phyloP scores from a whole-genome alignment of 2,888 invertebrate genomes.

The Eristalis tenax region DNA sequence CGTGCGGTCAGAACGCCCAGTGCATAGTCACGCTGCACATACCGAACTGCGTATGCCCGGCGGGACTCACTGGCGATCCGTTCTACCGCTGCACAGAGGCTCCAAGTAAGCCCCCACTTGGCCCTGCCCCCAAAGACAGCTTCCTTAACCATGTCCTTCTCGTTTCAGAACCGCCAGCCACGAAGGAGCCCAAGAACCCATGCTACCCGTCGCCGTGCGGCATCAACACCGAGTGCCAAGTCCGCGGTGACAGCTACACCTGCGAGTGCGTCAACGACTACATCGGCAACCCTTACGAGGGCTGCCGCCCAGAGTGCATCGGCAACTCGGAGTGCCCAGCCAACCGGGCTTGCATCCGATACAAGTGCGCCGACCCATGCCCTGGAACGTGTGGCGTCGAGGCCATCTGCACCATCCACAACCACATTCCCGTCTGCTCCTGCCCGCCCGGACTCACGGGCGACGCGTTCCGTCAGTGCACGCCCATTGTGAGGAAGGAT shows the following conservation, averaged over 20 bases:
- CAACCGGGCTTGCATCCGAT: slow-evolving; percentile 90
- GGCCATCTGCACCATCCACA: slow-evolving; percentile 88
- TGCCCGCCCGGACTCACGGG: slow-evolving; percentile 86
- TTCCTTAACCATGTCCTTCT: slow-evolving; percentile 3
- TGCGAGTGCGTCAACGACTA: slow-evolving; percentile 85
- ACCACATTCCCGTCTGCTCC: slow-evolving; percentile 86
- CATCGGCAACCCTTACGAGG: slow-evolving; percentile 89
- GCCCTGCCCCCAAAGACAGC: not conserved
- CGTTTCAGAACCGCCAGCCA: slow-evolving; percentile 74
- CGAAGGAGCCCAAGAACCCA: slow-evolving; percentile 82
- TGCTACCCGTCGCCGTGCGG: slow-evolving; percentile 89
- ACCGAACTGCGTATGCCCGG: slow-evolving; percentile 87
- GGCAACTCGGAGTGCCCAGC: slow-evolving; percentile 93
- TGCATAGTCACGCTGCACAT: slow-evolving; percentile 89
- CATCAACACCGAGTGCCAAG: slow-evolving; percentile 86
- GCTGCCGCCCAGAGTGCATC: slow-evolving; percentile 91
- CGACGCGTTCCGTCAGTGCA: slow-evolving; percentile 84
- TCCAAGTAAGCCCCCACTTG: slow-evolving; percentile 76
- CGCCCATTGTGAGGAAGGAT: slow-evolving; percentile 75
- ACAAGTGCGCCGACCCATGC: slow-evolving; percentile 92
- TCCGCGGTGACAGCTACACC: slow-evolving; percentile 82
- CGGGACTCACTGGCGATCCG: slow-evolving; percentile 88
- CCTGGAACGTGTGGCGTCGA: slow-evolving; percentile 91
- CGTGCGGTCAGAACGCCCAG: slow-evolving; percentile 88
- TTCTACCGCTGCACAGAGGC: slow-evolving; percentile 84